Conservation (phyloP, 2,113 vertebrate species). For the Pelodiscus sinensis region DNA sequence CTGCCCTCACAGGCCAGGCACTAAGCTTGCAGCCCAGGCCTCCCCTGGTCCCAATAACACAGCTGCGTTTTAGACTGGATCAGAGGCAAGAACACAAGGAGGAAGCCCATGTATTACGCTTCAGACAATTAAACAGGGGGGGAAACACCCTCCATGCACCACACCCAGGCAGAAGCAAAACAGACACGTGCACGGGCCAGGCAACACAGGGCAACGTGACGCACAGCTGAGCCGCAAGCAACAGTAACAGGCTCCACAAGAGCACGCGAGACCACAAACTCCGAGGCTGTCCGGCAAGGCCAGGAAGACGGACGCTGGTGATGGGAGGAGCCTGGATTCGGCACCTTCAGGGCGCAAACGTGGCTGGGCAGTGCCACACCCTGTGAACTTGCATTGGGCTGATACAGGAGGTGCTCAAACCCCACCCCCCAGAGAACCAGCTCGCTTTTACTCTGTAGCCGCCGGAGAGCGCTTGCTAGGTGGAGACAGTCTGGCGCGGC, state of each 20-base stretch:
- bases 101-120: neutral
- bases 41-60: neutral
- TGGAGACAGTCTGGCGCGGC: rapidly evolving
- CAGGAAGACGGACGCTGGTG: neutral
- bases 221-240: neutral
- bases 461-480: rapidly evolving
- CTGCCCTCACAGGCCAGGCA: neutral
- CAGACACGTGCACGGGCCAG: neutral
- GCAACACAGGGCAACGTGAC: neutral
- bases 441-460: rapidly evolving
- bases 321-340: rapidly evolving
- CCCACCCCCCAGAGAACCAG: neutral
- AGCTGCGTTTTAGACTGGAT: neutral
- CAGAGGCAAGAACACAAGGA: constrained; percentile 28
- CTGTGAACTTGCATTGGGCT: neutral
- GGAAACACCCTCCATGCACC: neutral
- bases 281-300: neutral
- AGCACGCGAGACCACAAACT: rapidly evolving
- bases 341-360: neutral
- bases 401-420: neutral
- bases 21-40: rapidly evolving
- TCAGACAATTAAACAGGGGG: neutral
- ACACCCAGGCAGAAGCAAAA: neutral
- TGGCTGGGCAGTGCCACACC: too few species aligned
- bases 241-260: neutral